Evolutionary conservation across 2,797 vertebrate genomes (phyloP), one percentile per base, ranked within the genome.

Genomic region (Pipistrellus pipistrellus): DNA sequence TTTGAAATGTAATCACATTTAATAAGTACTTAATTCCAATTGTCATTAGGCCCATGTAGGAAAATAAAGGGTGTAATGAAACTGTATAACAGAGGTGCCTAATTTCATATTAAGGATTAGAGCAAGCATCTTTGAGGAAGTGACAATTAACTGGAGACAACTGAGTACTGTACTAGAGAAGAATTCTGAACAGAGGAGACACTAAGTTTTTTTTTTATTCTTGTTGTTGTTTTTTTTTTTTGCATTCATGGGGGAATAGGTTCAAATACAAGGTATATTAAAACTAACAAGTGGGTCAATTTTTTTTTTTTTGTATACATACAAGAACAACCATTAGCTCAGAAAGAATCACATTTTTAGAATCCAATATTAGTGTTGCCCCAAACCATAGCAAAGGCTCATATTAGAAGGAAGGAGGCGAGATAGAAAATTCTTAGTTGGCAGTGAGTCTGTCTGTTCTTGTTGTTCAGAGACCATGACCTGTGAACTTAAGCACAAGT

Each of bases 1-100:
- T 32, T 90, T 90, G 59, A 94, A 96, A 62, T 35, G 14, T n/a
- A 82, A 73, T 82, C 13, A 7, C 11, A 83, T 72, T 81, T 59
- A 62, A 14, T 38, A 69, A 51, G 66, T 20, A 51, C 13, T 90
- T 84, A 44, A 81, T 77, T 73, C 17, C 59, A 85, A 32, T 59
- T 44, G 44, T 57, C 20, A 51, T 72, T 44, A 72, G 12, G 23
- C 25, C 6, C 12, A 14, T 51, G 38, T 91, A 66, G 14, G 53
- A 88, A 85, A 81, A 44, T 44, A 21, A 1, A 85, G 5, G 73
- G 11, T 77, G 8, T 8, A 41, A n/a, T 23, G 44, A 64, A 73
- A 84, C 46, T 80, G 21, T 87, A 84, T 57, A 81, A 85, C 53
- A 88, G 15, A 87, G 20, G 4, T 38, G 13, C 30, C 17, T 66